Percentiles rank a stretch among this genome's conserved stretches.
These are phyloP conservation scores for Manis pentadactyla DNA, from an alignment of 2,797 vertebrate genomes.

Conservation along the genomic window DNA sequence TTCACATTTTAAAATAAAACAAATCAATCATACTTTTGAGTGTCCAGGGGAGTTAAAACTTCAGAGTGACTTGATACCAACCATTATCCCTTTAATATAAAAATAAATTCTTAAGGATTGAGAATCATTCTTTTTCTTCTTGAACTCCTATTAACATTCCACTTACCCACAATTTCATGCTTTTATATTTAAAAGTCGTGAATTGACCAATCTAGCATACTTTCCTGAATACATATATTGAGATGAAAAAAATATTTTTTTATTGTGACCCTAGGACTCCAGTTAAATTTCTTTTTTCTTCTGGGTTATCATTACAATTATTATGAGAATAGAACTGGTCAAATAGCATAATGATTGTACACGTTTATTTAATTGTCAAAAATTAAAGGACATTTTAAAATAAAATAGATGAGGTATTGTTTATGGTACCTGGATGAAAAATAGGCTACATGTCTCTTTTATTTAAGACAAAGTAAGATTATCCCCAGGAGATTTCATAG, in stretches of 20 bases:
- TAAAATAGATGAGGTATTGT: background rate
- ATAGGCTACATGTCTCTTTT: background rate
- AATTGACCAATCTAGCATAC: background rate
- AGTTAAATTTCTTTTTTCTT: background rate
- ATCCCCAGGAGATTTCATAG: background rate
- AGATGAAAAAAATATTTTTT: conserved; percentile 41
- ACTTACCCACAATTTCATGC: conserved; percentile 3
- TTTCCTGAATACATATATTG: background rate
- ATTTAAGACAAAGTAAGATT: conserved; percentile 6
- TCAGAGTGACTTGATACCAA: background rate
- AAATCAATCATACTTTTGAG: background rate
- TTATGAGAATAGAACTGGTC: background rate
- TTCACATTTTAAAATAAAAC: conserved; percentile 43
- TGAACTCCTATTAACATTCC: background rate
- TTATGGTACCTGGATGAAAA: background rate
- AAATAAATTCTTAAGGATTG: background rate
- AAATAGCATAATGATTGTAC: background rate
- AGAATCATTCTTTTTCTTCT: background rate
- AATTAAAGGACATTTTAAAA: background rate
- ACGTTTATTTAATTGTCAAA: background rate
- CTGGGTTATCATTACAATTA: conserved; percentile 21
- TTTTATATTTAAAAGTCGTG: conserved; percentile 27
- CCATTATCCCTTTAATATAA: background rate
- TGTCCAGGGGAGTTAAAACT: background rate
- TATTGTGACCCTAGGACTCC: background rate